These are phyloP conservation scores for Dendropsophus ebraccatus DNA, from an alignment of 2,113 vertebrate genomes.

Conservation along the genomic window DNA sequence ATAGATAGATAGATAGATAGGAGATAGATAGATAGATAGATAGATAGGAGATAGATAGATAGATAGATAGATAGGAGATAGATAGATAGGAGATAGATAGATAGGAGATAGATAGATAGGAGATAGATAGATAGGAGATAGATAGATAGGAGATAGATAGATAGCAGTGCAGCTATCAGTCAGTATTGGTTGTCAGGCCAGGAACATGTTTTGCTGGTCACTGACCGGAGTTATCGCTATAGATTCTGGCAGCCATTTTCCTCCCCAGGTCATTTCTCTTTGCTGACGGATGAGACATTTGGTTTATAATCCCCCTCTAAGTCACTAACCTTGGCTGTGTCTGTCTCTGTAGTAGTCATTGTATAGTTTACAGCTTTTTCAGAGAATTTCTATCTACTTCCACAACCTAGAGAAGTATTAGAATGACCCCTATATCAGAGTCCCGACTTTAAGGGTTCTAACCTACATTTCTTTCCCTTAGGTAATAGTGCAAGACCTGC, in stretches of 20 bases:
- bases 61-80: too few relatives aligned
- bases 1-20: too few relatives aligned
- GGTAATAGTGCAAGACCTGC: constrained; percentile 86
- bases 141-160: too few relatives aligned
- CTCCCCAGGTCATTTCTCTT: neutral
- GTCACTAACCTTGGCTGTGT: neutral
- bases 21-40: too few relatives aligned
- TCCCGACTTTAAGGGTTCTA: too few relatives aligned
- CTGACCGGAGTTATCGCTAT: neutral
- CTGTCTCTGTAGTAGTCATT: neutral
- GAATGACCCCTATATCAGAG: neutral
- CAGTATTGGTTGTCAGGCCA: neutral
- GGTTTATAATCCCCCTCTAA: neutral
- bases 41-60: too few relatives aligned
- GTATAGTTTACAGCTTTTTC: neutral
- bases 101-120: too few relatives aligned
- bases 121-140: too few relatives aligned
- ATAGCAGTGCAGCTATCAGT: too few relatives aligned
- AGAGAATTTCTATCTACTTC: neutral
- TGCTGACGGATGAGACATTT: neutral
- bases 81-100: too few relatives aligned
- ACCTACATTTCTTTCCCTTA: constrained; percentile 63
- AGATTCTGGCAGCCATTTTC: neutral
- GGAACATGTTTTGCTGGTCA: neutral
- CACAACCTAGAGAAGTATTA: neutral